Evolutionary conservation across 2,888 invertebrate species (phyloP).

Genomic region (Dynastes tityus): DNA sequence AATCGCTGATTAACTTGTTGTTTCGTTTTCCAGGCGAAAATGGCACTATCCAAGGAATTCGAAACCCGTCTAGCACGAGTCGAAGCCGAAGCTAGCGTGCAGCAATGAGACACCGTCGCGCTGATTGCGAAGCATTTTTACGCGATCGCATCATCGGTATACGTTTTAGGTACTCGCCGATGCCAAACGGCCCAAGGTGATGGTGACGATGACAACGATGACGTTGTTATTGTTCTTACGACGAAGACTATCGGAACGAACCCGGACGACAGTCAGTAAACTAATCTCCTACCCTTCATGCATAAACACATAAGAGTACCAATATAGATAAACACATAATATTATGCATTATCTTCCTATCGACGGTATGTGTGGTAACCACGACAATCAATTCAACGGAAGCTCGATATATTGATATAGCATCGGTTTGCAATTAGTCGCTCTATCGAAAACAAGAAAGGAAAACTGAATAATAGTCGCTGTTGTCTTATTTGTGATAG

Average conservation of each 20-base stretch:
- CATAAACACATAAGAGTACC: conserved; percentile 20
- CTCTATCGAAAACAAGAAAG: conserved; percentile 33
- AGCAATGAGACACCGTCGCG: conserved; percentile 41
- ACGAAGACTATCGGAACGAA: conserved; percentile 35
- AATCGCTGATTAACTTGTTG: too few species aligned
- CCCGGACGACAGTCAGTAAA: conserved; percentile 42
- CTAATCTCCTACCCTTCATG: conserved; percentile 5
- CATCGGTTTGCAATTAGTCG: conserved; percentile 52
- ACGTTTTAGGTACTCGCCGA: conserved; percentile 5
- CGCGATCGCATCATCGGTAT: not conserved
- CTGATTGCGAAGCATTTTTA: conserved; percentile 5
- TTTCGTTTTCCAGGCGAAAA: conserved; percentile 63
- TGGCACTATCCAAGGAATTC: conserved; percentile 67
- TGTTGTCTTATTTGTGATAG: conserved; percentile 54
- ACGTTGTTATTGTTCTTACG: conserved; percentile 3
- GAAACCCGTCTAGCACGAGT: conserved; percentile 67
- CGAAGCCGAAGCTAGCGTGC: conserved; percentile 65
- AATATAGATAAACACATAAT: conserved; percentile 14
- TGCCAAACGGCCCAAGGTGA: conserved; percentile 13
- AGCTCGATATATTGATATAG: conserved; percentile 33
- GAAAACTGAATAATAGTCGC: conserved; percentile 42
- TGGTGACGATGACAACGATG: not conserved
- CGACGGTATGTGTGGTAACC: conserved; percentile 48
- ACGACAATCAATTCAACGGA: conserved; percentile 54
- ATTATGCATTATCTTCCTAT: conserved; percentile 8